Evolutionary conservation across 1,140 invertebrate genomes (phyloP).

Genomic region (Eufriesea mexicana): DNA sequence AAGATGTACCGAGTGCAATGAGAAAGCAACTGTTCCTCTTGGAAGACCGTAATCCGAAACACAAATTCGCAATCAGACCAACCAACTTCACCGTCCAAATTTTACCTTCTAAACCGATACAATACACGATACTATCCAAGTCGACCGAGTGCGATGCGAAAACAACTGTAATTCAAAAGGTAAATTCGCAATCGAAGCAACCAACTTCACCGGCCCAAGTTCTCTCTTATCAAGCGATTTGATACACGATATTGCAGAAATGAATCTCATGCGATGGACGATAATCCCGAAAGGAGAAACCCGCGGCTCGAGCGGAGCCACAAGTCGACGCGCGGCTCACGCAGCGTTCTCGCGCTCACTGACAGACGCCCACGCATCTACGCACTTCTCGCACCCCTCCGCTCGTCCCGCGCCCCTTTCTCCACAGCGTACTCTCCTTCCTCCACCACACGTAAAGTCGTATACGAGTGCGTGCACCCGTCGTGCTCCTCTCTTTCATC

Average conservation of each 20-base stretch:
- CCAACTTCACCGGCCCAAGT: no score
- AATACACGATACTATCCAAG: neutral
- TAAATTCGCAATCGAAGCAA: no score
- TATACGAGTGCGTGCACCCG: neutral
- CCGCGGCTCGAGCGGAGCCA: constrained; percentile 31
- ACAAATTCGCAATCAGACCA: neutral
- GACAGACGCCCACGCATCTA: constrained; percentile 70
- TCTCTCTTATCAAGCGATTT: no score
- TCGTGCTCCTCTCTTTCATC: neutral
- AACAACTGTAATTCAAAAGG: no score
- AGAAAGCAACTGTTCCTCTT: neutral
- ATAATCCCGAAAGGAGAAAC: neutral
- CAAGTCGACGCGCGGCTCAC: constrained; percentile 51
- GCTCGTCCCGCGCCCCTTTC: neutral
- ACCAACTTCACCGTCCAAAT: neutral
- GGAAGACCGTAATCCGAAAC: neutral
- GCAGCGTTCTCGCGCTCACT: constrained; percentile 65
- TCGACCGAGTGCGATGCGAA: neutral
- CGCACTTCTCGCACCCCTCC: constrained; percentile 38
- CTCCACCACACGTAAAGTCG: neutral
- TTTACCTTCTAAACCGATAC: no score
- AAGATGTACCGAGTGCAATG: no score
- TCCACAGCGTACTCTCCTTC: constrained; percentile 1
- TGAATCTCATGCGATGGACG: neutral
- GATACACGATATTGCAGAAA: no score